Evolutionary conservation across 2,113 vertebrate genomes (phyloP).

Genomic region (Miniopterus natalensis): DNA sequence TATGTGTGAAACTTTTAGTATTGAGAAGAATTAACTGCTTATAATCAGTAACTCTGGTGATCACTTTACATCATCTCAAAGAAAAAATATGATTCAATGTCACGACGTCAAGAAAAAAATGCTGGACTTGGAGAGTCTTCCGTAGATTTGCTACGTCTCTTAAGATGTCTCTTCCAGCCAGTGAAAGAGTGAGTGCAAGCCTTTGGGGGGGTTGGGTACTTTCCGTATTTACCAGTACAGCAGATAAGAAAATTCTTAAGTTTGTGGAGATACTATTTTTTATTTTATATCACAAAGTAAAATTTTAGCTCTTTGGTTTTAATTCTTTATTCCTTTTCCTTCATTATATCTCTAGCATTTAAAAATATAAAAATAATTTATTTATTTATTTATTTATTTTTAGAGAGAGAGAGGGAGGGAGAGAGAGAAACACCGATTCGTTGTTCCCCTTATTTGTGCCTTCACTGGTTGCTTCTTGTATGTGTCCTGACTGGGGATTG

Average conservation of each 20-base stretch:
- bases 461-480: not conserved
- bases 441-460: not conserved
- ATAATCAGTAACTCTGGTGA: not conserved
- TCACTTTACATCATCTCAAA: not conserved
- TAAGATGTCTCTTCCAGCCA: not conserved
- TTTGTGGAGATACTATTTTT: not conserved
- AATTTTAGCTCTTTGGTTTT: constrained; percentile 11
- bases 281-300: not conserved
- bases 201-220: not conserved
- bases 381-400: not conserved
- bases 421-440: not conserved
- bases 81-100: not conserved
- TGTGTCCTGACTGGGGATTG: not conserved
- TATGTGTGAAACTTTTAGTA: not conserved
- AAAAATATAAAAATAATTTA: not conserved
- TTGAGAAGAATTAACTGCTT: constrained; percentile 11
- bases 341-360: not conserved
- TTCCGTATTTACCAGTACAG: not conserved
- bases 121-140: not conserved
- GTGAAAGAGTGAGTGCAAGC: not conserved
- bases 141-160: not conserved
- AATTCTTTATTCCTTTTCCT: constrained; percentile 8
- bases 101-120: constrained; percentile 6
- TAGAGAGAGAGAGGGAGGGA: not conserved
- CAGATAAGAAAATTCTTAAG: not conserved